Evolutionary conservation across 1,140 invertebrate genomes (phyloP), one percentile per base, ranked within the genome.

Genomic region (Homalodisca vitripennis): DNA sequence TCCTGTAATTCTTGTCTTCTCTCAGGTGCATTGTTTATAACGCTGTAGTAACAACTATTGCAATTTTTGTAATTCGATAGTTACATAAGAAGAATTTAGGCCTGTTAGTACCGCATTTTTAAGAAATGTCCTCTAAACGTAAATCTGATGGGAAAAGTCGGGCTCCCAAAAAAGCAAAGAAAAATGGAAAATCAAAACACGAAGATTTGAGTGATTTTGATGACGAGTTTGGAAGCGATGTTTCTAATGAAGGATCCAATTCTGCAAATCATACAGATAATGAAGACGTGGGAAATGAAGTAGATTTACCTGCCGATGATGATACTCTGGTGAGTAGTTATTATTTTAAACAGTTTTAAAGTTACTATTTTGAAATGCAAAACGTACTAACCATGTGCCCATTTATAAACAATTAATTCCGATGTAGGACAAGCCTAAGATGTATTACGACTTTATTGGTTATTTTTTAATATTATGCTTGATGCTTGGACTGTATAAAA

Each of bases 131-230:
- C 26, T 24, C 55, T 1, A 72, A 70, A 68, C 65, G 68, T 47
- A 72, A 70, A 68, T 55, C 68, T 27, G 66, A 69, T 22, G 55
- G 68, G 24, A 68, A 48, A 32, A 27, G 31, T 22, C 57, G 68
- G 17, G 41, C 57, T 13, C 32, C 63, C 1, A 69, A 70, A 53
- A 72, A 72, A 67, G 17, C 41, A n/a, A 72, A 66, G 68, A 72
- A 72, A 69, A 72, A 70, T 41, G 68, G 68, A 12, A 70, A 70
- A 65, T 2, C 24, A 27, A 57, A 51, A 32, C 14, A 70, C 20
- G 71, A 72, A 41, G 67, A 69, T 63, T 53, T 70, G 27, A 72
- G 71, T 60, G 71, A 72, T 66, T 70, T 63, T 68, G 71, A 72
- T 47, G 71, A 72, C 29, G 70, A 71, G 34, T 70, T 70, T 68